Conservation (phyloP, 2,888 invertebrate species). For the Conomelus anceps region DNA sequence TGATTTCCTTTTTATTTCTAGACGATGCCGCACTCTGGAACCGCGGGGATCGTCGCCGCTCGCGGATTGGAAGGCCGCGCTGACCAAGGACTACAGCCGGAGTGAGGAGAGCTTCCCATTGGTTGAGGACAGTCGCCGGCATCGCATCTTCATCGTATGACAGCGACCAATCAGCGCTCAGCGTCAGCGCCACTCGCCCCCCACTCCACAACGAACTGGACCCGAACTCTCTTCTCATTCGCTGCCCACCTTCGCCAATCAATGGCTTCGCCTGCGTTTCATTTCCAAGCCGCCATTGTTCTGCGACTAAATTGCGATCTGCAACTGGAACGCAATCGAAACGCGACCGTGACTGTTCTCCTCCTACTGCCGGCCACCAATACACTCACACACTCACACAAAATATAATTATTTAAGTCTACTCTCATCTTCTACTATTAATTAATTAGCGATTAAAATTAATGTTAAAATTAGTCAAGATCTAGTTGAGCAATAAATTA, state of each 20-base stretch:
- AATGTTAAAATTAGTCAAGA: not conserved
- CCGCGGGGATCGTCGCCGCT: conserved; percentile 20
- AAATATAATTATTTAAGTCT: not conserved
- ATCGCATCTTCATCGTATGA: conserved; percentile 20
- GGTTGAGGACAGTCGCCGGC: conserved; percentile 20
- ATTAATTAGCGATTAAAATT: not conserved
- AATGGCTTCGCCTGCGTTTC: not conserved
- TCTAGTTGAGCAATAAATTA: not conserved
- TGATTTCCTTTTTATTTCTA: not conserved
- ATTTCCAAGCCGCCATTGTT: not conserved
- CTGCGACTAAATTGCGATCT: not conserved
- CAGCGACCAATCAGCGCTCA: not conserved
- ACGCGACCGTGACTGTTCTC: not conserved
- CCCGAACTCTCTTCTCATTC: not conserved
- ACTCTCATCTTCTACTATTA: not conserved
- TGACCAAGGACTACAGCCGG: conserved; percentile 15
- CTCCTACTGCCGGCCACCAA: not conserved
- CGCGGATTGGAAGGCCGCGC: conserved; percentile 20
- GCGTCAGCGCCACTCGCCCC: not conserved
- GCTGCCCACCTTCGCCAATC: not conserved
- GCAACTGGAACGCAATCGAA: not conserved
- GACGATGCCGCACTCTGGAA: conserved; percentile 22
- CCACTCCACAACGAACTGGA: not conserved
- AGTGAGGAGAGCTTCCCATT: conserved; percentile 23
- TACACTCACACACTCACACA: not conserved